Percentiles rank a stretch among this genome's conserved stretches.
Conservation (phyloP, 2,113 vertebrate genomes). For the Campylorhamphus procurvoides region DNA sequence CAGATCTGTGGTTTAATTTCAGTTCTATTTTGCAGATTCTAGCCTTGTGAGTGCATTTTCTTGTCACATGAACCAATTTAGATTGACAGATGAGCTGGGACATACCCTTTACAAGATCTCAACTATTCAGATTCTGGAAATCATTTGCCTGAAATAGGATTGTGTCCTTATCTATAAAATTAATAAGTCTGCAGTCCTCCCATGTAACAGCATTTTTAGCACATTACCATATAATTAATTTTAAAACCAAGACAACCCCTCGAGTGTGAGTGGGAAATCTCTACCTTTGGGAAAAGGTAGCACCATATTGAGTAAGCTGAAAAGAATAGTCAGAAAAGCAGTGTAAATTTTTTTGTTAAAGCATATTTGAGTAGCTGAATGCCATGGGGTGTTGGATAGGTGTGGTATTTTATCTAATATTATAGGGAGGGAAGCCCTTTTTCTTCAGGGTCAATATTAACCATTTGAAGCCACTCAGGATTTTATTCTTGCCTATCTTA, state of each 20-base stretch:
- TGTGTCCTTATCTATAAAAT: background rate
- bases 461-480: background rate
- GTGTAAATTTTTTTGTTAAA: background rate
- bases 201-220: slow-evolving; percentile 6
- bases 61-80: background rate
- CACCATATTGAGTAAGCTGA: background rate
- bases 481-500: background rate
- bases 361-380: background rate
- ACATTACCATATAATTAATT: background rate
- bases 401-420: background rate
- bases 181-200: background rate
- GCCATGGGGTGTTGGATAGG: background rate
- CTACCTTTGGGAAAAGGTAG: background rate
- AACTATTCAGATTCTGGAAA: background rate
- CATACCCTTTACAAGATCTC: background rate
- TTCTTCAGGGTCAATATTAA: background rate
- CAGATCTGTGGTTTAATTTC: background rate
- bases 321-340: background rate
- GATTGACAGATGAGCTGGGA: background rate
- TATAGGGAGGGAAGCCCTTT: background rate
- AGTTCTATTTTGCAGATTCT: background rate
- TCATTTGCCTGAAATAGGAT: background rate
- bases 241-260: background rate
- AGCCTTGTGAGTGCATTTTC: background rate
- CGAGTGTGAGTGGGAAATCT: background rate